A percentile compares a stretch with the other conserved stretches of the same genome.
These are phyloP conservation scores for Aphelocoma californica DNA, from an alignment of 2,797 vertebrate genomes.

Conservation along the genomic window DNA sequence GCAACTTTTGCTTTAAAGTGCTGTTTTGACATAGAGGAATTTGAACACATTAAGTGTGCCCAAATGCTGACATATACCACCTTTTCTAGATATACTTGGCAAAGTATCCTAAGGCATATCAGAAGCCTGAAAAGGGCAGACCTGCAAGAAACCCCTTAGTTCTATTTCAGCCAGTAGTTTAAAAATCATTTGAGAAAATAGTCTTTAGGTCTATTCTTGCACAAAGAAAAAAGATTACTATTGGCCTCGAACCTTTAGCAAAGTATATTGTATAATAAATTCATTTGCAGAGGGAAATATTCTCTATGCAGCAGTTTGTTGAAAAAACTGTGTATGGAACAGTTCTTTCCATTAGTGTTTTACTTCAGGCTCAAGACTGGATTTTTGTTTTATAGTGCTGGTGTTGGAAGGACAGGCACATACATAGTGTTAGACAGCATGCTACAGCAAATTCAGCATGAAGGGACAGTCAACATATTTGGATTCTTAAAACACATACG, in stretches of 20 bases:
- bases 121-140: background rate
- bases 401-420: slow-evolving; percentile 92
- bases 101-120: background rate
- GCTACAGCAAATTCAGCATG: slow-evolving; percentile 89
- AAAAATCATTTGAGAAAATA: background rate
- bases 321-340: background rate
- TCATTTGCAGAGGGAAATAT: background rate
- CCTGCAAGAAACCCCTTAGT: background rate
- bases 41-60: background rate
- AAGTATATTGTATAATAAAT: background rate
- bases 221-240: background rate
- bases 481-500: slow-evolving; percentile 97
- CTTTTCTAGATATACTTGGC: background rate
- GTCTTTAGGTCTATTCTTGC: background rate
- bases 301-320: background rate
- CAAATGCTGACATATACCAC: background rate
- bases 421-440: slow-evolving; percentile 98
- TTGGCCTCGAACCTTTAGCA: background rate
- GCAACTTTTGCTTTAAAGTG: background rate
- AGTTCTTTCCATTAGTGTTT: background rate
- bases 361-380: slow-evolving; percentile 14
- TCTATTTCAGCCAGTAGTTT: background rate
- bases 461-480: slow-evolving; percentile 86
- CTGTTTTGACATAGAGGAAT: background rate
- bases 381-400: slow-evolving; percentile 81